Evolutionary conservation across 2,888 invertebrate species (phyloP).

Genomic region (Drosophila birchii): DNA sequence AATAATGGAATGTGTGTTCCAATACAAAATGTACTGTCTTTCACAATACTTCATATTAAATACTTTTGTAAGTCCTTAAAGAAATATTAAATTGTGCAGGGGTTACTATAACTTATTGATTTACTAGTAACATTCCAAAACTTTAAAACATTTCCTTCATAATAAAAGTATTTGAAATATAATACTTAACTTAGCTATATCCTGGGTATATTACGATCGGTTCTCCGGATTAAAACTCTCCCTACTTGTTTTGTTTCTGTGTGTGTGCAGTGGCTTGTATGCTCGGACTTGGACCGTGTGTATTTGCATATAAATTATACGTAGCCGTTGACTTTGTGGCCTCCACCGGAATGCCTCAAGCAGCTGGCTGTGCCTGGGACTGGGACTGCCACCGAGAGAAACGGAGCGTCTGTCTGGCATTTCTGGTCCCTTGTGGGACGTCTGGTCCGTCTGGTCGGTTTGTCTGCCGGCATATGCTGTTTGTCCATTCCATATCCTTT

Average conservation of each 20-base stretch:
- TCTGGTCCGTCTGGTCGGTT: slow-evolving; percentile 34
- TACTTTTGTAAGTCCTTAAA: not conserved
- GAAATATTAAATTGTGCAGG: not conserved
- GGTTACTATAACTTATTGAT: not conserved
- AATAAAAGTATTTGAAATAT: not conserved
- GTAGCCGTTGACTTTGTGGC: slow-evolving; percentile 76
- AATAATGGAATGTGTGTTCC: not conserved
- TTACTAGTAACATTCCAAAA: not conserved
- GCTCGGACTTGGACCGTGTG: slow-evolving; percentile 70
- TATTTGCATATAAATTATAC: slow-evolving; percentile 80
- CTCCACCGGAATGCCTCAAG: slow-evolving; percentile 74
- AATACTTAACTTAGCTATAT: not conserved
- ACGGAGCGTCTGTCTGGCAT: slow-evolving; percentile 40
- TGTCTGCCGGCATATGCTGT: slow-evolving; percentile 62
- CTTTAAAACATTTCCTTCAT: not conserved
- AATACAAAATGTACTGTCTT: too few species aligned
- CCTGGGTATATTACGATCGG: not conserved
- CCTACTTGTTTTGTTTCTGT: slow-evolving; percentile 46
- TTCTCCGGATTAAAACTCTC: not conserved
- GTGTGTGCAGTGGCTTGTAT: slow-evolving; percentile 58
- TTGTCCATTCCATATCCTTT: slow-evolving; percentile 74
- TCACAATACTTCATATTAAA: too few species aligned
- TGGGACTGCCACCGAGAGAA: slow-evolving; percentile 7
- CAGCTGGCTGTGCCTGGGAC: slow-evolving; percentile 47
- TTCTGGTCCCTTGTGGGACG: slow-evolving; percentile 41